Conservation (phyloP, 2,888 invertebrate species). For the Drosophila basisetae region DNA sequence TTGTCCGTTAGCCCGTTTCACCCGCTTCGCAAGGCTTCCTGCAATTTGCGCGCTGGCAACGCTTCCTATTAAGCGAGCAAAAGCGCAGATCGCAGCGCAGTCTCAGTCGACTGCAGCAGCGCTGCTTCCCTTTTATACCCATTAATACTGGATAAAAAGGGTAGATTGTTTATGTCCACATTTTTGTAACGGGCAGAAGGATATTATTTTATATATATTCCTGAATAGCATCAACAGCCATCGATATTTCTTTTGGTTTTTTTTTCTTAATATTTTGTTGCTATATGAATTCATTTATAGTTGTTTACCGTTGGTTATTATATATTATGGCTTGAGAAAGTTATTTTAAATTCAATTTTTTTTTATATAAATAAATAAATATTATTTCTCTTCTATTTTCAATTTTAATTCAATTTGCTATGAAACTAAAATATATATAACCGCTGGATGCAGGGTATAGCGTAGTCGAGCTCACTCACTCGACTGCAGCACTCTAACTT, state of each 20-base stretch:
- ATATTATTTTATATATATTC: neutral
- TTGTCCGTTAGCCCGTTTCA: slow-evolving; percentile 41
- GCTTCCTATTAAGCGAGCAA: slow-evolving; percentile 58
- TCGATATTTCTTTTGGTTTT: no score
- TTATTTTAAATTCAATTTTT: no score
- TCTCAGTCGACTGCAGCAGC: slow-evolving; percentile 23
- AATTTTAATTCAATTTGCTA: neutral
- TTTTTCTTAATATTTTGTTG: no score
- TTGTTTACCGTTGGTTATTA: no score
- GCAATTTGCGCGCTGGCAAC: slow-evolving; percentile 71
- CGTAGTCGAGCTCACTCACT: neutral
- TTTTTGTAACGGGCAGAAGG: neutral
- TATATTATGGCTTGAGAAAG: no score
- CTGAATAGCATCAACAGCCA: neutral
- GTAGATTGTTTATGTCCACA: neutral
- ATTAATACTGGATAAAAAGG: neutral
- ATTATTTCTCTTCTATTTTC: neutral
- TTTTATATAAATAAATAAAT: neutral
- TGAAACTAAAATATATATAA: neutral
- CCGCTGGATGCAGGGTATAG: neutral
- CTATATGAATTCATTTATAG: no score
- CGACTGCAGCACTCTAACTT: slow-evolving; percentile 22
- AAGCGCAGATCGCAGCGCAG: slow-evolving; percentile 26
- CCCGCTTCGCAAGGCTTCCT: slow-evolving; percentile 60
- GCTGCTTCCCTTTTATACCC: slow-evolving; percentile 45